phyloP scores from a whole-genome alignment of 2,113 vertebrate species.

The Acinonyx jubatus region DNA sequence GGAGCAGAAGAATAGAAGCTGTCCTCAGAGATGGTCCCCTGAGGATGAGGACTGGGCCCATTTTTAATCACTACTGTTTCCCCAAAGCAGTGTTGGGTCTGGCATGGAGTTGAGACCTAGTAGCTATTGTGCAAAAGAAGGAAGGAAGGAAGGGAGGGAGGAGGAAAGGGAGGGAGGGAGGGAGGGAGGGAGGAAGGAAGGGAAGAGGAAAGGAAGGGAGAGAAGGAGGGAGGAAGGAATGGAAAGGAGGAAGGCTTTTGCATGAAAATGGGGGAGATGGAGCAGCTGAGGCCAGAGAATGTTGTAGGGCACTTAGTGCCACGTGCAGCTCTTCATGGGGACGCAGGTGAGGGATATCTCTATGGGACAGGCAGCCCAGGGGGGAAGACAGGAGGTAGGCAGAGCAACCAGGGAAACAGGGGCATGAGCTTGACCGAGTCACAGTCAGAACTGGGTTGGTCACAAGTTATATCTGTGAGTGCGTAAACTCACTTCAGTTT shows the following conservation, averaged over 20 bases:
- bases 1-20: not conserved
- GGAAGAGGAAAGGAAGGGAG: not conserved
- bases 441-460: not conserved
- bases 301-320: accelerated
- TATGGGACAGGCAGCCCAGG: not conserved
- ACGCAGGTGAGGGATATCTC: accelerated
- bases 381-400: not conserved
- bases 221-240: not conserved
- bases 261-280: accelerated
- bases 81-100: not conserved
- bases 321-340: accelerated
- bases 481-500: not conserved
- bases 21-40: not conserved
- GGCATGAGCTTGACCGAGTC: accelerated
- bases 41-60: not conserved
- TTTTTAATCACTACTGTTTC: not conserved
- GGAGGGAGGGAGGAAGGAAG: not conserved
- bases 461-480: not conserved
- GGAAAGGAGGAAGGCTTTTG: not conserved
- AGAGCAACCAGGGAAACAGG: not conserved
- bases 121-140: not conserved
- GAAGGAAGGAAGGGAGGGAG: not conserved
- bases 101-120: not conserved
- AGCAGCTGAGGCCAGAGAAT: not conserved
- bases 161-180: not conserved